Evolutionary conservation across 2,113 vertebrate species (phyloP), one percentile per base, ranked within the genome.

Genomic region (Syngnathoides biaculeatus): DNA sequence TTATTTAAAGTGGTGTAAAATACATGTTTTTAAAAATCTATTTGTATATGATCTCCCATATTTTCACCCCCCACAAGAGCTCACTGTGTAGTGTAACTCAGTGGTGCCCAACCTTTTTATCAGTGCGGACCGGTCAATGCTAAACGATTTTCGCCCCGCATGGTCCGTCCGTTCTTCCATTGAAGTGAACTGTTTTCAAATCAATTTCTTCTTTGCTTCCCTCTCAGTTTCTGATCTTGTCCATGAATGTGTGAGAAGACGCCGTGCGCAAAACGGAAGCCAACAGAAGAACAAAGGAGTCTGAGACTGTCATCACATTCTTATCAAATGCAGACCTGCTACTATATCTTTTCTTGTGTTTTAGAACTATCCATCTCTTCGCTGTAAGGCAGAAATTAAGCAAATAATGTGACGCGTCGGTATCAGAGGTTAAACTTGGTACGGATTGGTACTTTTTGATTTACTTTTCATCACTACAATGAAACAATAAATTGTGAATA

Each of bases 221-320:
- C 24, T 55, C 39, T 15, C 85, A 93, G 92, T 93, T 93, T 78
- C 81, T 93, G 73, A 66, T 91, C 73, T 43, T 92, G 78, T 84
- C 91, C 8, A 93, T 93, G 92, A 92, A 92, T 4, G 73, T 92
- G 42, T 93, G 84, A 92, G 62, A 71, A 73, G 61, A n/a, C 17
- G 63, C 62, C 3, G 65, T 4, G 24, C 11, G 30, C 22, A 12
- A 57, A 48, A 67, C 0, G 12, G 19, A 45, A 38, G 57, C 69
- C 73, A 2, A 12, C 38, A 20, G 67, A 84, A 80, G 73, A 84
- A 73, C 73, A 66, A 68, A 81, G 24, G 7, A 13, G 5, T 5
- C 13, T 9, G 20, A 5, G 24, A 39, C 39, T 63, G 38, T 39
- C 8, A 27, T 76, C 11, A 7, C 39, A 61, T 52, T 38, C 26